phyloP scores from a whole-genome alignment of 23 tunicate genomes.

The Halocynthia roretzi region DNA sequence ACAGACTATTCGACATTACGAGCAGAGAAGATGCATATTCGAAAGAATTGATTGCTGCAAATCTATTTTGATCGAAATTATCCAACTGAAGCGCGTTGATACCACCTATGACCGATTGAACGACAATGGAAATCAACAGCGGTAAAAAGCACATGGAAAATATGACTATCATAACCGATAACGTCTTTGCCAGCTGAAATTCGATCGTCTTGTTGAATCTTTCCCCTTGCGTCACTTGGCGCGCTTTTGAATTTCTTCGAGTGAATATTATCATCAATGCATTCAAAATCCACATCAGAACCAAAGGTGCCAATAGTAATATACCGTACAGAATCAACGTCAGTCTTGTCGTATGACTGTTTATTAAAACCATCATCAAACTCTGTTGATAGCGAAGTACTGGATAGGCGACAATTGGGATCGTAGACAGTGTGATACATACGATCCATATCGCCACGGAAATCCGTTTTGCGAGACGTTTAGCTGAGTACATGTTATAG shows the following conservation, averaged over 20 bases:
- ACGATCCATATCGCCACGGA: constrained; percentile 16
- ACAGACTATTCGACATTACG: constrained; percentile 59
- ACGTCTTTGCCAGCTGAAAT: constrained; percentile 16
- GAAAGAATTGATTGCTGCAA: constrained; percentile 5
- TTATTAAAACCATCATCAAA: no score
- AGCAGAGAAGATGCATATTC: constrained; percentile 40
- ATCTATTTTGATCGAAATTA: constrained; percentile 12
- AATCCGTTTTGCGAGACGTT: not conserved
- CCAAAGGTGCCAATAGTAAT: constrained; percentile 1
- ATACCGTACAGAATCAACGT: not conserved
- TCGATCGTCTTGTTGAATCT: constrained; percentile 3
- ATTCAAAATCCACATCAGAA: not conserved
- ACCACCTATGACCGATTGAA: constrained; percentile 8
- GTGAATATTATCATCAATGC: constrained; percentile 8
- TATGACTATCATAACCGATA: constrained; percentile 11
- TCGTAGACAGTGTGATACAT: not conserved
- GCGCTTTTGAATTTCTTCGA: constrained; percentile 2
- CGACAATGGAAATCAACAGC: not conserved
- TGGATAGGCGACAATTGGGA: not conserved
- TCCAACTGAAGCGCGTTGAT: constrained; percentile 17
- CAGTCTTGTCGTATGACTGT: no score
- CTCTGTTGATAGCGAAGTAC: no score
- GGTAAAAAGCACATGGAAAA: constrained; percentile 13
- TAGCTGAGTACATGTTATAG: constrained; percentile 22
- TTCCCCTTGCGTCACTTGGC: not conserved